Conservation (phyloP, 2,888 invertebrate species). For the Tuberolachnus salignus region DNA sequence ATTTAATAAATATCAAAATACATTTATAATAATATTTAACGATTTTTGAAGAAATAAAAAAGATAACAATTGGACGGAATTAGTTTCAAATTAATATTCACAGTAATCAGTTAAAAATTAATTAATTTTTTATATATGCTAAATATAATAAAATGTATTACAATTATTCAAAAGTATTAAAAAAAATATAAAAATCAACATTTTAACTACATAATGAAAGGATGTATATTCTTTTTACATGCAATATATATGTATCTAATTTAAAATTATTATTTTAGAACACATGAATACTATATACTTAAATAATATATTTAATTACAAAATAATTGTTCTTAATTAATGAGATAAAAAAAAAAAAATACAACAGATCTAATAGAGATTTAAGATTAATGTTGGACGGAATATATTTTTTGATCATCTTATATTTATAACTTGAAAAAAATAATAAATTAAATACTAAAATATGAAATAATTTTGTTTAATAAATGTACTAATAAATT, state of each 20-base stretch:
- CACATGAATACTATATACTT: neutral
- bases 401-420: neutral
- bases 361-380: constrained; percentile 15
- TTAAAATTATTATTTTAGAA: neutral
- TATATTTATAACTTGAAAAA: neutral
- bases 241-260: neutral
- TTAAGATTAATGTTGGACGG: neutral
- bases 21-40: constrained; percentile 21
- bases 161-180: neutral
- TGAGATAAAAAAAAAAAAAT: neutral
- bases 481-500: neutral
- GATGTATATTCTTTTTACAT: neutral
- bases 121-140: neutral
- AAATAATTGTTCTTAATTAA: constrained; percentile 7
- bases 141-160: neutral
- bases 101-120: neutral
- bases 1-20: constrained; percentile 29
- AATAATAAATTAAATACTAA: neutral
- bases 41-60: neutral
- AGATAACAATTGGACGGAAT: constrained; percentile 50
- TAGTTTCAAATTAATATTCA: constrained; percentile 32
- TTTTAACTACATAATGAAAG: neutral
- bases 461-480: neutral
- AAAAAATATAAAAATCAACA: neutral
- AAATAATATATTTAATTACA: neutral